These are phyloP conservation scores for Nipponia nippon DNA, from an alignment of 2,113 vertebrate genomes.

Conservation along the genomic window DNA sequence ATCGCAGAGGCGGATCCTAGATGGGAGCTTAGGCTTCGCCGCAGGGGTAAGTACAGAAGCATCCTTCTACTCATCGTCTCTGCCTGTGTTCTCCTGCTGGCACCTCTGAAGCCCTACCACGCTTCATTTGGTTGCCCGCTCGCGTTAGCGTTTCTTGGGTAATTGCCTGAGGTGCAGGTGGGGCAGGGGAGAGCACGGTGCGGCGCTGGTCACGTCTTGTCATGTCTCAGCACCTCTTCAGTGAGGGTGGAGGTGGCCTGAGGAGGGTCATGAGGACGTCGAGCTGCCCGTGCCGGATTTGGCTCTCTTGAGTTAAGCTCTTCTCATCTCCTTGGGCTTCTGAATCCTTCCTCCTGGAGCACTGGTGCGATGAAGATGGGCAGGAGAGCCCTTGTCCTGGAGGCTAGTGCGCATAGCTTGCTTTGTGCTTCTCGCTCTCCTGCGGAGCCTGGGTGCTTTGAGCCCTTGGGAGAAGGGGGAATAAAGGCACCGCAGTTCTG, in stretches of 20 bases:
- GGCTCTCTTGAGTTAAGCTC: not conserved
- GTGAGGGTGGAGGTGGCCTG: not conserved
- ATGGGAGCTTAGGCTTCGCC: conserved; percentile 96
- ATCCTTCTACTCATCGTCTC: not conserved
- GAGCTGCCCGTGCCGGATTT: not conserved
- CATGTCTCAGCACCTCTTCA: not conserved
- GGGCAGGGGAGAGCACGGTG: not conserved
- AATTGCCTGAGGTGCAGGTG: not conserved
- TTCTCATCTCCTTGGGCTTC: fast-evolving
- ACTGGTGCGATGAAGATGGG: not conserved
- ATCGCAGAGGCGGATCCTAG: conserved; percentile 86
- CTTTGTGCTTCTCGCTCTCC: not conserved
- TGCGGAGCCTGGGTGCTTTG: not conserved
- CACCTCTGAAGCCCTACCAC: not conserved
- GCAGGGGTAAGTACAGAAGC: conserved; percentile 85
- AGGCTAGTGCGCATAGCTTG: not conserved
- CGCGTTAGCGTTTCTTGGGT: fast-evolving
- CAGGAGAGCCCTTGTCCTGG: not conserved
- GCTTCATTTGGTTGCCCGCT: not conserved
- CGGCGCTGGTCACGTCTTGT: fast-evolving
- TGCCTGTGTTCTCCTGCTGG: not conserved
- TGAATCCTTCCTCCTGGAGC: fast-evolving
- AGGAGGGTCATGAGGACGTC: fast-evolving
- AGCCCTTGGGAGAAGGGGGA: not conserved
- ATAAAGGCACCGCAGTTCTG: not conserved